Evolutionary conservation across 2,797 vertebrate genomes (phyloP), one percentile per base, ranked within the genome.

Genomic region (Sebastes trivittatus): DNA sequence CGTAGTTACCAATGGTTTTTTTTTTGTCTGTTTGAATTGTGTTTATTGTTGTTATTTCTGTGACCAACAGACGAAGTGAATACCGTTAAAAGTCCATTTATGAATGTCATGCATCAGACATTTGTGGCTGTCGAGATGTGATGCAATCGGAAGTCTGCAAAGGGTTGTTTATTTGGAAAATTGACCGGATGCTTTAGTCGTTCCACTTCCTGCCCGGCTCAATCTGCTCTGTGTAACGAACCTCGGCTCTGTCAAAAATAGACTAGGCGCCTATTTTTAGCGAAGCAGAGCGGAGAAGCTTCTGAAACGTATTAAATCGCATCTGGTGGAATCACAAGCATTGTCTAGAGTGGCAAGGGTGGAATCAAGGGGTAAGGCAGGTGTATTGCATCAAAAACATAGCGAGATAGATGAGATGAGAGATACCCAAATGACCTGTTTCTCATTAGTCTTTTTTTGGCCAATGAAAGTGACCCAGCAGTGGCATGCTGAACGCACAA

Each of bases 391-490:
- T 16, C 25, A 38, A 6, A 77, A 13, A 32, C 2, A 59, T 22
- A 42, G n/a, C 4, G 23, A 49, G 7, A 22, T 2, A 13, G 59
- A 11, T 11, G 25, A 52, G 46, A 10, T 42, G 20, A 49, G 14
- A 23, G 18, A n/a, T 55, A 55, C 54, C 54, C 22, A 55, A 20
- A 55, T 55, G 56, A 80, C 64, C 72, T 69, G 34, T 18, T 54
- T 23, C 49, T 81, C 68, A 82, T 85, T 76, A 62, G 16, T 18
- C 42, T 46, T 46, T 46, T 46, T 46, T 46, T 46, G 42, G 42
- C 13, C 42, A 46, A 18, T 18, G 42, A 46, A 46, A 46, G 16
- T 18, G 42, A 46, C 16, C 42, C 42, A 46, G 14, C 14, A 46
- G 42, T 46, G 6, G 6, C 27, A n/a, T 13, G 32, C n/a, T 58